Evolutionary conservation across 2,113 vertebrate species (phyloP).

Genomic region (Typhlomys cinereus): DNA sequence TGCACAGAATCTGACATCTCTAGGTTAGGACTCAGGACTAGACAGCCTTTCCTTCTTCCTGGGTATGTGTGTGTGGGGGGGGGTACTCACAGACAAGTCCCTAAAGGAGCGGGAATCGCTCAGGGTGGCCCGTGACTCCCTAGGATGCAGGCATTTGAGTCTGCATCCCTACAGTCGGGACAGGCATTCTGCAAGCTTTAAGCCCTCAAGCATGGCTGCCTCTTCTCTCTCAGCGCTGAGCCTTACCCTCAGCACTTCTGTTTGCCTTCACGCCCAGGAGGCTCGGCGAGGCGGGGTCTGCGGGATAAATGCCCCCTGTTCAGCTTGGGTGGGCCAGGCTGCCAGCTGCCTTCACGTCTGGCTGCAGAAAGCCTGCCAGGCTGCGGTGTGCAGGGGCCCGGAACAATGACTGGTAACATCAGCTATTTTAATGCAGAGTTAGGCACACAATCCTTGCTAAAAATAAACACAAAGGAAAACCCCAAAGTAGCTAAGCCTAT

Average conservation of each 20-base stretch:
- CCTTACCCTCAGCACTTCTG: not conserved
- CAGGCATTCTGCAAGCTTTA: not conserved
- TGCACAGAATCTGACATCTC: not conserved
- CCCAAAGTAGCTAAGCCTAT: conserved; percentile 71
- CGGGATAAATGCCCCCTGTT: not conserved
- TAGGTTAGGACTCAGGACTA: not conserved
- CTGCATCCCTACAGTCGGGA: not conserved
- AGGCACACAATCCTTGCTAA: conserved; percentile 74
- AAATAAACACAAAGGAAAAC: conserved; percentile 80
- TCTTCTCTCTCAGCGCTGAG: not conserved
- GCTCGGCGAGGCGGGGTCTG: fast-evolving
- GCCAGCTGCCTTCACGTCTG: conserved; percentile 51
- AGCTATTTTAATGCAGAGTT: conserved; percentile 77
- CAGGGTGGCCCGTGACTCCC: not conserved
- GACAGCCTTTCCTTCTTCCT: not conserved
- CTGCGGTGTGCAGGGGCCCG: conserved; percentile 18
- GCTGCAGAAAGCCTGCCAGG: conserved; percentile 49
- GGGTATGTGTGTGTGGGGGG: too few species aligned
- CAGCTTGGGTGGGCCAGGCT: conserved; percentile 53
- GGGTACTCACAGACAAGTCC: not conserved
- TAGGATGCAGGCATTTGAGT: not conserved
- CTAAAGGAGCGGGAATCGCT: not conserved
- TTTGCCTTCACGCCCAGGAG: not conserved
- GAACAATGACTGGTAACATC: conserved; percentile 67
- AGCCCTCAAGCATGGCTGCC: not conserved